These are phyloP conservation scores for Crambe crambe DNA, from an alignment of 37 sponge, comb jelly and placozoan species.

Conservation along the genomic window DNA sequence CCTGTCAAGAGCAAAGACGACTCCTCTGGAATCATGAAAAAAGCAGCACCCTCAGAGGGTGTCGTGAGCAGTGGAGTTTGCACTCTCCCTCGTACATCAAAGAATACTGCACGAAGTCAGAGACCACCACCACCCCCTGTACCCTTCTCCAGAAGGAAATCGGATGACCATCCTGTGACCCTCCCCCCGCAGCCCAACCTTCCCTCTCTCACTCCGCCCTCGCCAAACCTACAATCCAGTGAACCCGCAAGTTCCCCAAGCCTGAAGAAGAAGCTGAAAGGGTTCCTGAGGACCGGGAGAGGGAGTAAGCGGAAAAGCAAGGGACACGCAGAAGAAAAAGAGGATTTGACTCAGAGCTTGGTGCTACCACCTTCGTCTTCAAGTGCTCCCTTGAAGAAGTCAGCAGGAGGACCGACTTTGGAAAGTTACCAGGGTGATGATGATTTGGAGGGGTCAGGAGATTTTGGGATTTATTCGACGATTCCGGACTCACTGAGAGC, in stretches of 20 bases:
- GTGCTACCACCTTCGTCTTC: not conserved
- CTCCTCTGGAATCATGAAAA: not conserved
- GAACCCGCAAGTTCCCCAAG: not conserved
- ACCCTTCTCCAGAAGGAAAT: not conserved
- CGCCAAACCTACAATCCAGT: not conserved
- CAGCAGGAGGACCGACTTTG: too few relatives aligned
- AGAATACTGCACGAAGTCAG: not conserved
- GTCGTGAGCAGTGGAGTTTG: not conserved
- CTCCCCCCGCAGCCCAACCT: not conserved
- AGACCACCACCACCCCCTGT: slow-evolving; percentile 27
- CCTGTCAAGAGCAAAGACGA: too few relatives aligned
- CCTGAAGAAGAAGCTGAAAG: slow-evolving; percentile 8
- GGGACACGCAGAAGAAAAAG: not conserved
- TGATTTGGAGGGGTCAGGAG: not conserved
- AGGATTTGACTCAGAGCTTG: not conserved
- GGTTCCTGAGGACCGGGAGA: not conserved
- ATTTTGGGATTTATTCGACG: slow-evolving; percentile 18
- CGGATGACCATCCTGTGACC: not conserved
- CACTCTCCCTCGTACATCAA: not conserved
- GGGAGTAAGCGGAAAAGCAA: not conserved
- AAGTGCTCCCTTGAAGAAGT: too few relatives aligned
- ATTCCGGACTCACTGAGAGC: too few relatives aligned
- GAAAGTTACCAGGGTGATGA: not conserved
- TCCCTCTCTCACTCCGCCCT: not conserved
- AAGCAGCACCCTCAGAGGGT: not conserved